phyloP scores from a whole-genome alignment of 2,888 invertebrate genomes.

The Apotomis turbidana region DNA sequence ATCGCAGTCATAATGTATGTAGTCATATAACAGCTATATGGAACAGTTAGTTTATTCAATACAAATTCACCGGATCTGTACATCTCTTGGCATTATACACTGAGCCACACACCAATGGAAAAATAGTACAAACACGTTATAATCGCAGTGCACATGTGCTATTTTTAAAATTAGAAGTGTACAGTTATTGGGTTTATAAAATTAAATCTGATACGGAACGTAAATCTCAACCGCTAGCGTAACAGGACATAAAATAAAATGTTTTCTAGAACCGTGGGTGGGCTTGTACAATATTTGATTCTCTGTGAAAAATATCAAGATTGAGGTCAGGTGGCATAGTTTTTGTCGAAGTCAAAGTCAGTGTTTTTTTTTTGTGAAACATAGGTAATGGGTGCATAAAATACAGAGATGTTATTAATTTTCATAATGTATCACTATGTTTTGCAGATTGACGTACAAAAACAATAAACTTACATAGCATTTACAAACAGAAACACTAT shows the following conservation, averaged over 20 bases:
- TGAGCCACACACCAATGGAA: too few relatives aligned
- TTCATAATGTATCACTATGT: too few relatives aligned
- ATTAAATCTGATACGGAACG: background rate
- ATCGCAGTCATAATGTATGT: too few relatives aligned
- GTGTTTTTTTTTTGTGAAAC: too few relatives aligned
- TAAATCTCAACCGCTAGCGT: slow-evolving; percentile 13
- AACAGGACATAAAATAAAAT: slow-evolving; percentile 27
- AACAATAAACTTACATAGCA: too few relatives aligned
- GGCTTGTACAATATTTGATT: slow-evolving; percentile 27
- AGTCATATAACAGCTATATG: too few relatives aligned
- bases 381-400: too few relatives aligned
- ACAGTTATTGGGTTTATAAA: slow-evolving; percentile 7
- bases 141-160: background rate
- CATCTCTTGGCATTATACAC: background rate
- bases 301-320: slow-evolving; percentile 13
- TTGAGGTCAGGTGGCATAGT: background rate
- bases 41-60: too few relatives aligned
- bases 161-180: background rate
- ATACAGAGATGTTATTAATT: too few relatives aligned
- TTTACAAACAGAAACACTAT: too few relatives aligned
- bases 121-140: background rate
- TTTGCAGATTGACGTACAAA: too few relatives aligned
- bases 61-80: background rate
- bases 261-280: background rate
- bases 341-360: too few relatives aligned